These are phyloP conservation scores for Scophthalmus maximus DNA, from an alignment of 2,113 vertebrate species.

Conservation along the genomic window DNA sequence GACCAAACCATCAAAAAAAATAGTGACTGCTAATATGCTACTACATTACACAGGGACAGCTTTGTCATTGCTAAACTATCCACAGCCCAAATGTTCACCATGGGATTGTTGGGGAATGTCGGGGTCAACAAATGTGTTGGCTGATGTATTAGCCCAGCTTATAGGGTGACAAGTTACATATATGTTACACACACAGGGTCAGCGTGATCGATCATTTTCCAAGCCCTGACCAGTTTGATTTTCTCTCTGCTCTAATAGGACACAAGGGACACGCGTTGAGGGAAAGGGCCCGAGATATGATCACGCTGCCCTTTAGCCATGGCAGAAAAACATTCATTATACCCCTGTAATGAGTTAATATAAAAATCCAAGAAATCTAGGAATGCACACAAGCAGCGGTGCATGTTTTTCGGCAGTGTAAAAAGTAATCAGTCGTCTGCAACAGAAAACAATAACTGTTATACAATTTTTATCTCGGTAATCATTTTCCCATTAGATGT, in stretches of 20 bases:
- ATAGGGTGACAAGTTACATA: constrained; percentile 70
- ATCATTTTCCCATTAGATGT: too few species aligned
- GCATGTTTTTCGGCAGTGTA: background rate
- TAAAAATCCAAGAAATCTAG: background rate
- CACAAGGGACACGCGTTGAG: constrained; percentile 41
- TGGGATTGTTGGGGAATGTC: constrained; percentile 48
- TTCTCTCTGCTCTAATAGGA: constrained; percentile 70
- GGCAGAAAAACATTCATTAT: constrained; percentile 6
- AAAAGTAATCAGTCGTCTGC: background rate
- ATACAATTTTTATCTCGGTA: constrained; percentile 22
- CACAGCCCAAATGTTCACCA: constrained; percentile 38
- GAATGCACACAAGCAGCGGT: background rate
- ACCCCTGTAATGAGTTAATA: background rate
- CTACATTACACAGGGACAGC: constrained; percentile 7
- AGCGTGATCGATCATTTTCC: constrained; percentile 66
- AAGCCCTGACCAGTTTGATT: constrained; percentile 61
- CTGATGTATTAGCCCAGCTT: constrained; percentile 75
- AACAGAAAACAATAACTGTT: constrained; percentile 24
- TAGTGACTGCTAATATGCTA: background rate
- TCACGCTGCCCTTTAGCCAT: constrained; percentile 33
- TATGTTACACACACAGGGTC: constrained; percentile 63
- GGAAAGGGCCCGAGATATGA: constrained; percentile 33
- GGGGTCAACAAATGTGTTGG: constrained; percentile 64
- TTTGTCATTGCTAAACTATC: constrained; percentile 29
- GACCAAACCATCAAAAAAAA: constrained; percentile 25